Conservation (phyloP, 2,888 invertebrate species). For the Julus scandinavius region DNA sequence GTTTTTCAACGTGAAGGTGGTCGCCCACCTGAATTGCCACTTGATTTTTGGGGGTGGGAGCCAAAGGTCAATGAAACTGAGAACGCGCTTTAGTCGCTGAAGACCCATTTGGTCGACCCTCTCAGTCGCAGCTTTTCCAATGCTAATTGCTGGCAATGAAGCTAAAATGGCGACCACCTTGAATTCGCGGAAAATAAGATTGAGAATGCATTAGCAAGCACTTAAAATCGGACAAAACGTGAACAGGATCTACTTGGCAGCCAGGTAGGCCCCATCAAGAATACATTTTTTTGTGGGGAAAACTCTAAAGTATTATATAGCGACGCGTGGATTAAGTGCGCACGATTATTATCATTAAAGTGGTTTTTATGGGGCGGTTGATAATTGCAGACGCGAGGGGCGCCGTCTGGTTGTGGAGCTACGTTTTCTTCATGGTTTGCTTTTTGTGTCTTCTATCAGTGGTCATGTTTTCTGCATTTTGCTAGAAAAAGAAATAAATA, state of each 20-base stretch:
- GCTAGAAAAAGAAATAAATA: too few species aligned
- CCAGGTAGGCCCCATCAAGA: constrained; percentile 4
- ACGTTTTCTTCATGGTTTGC: too few species aligned
- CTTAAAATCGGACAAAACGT: constrained; percentile 29
- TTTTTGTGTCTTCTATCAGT: too few species aligned
- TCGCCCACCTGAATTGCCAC: too few species aligned
- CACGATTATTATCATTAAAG: constrained; percentile 23
- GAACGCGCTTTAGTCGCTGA: neutral
- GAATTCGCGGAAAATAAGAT: constrained; percentile 21
- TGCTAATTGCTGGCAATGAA: neutral
- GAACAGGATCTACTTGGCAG: constrained; percentile 18
- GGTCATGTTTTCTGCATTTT: too few species aligned
- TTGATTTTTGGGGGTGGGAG: neutral
- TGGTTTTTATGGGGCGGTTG: neutral
- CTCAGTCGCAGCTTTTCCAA: neutral
- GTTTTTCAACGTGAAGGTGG: too few species aligned
- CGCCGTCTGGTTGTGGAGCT: neutral
- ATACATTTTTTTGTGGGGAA: neutral
- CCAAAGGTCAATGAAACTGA: neutral
- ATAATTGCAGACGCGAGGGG: neutral
- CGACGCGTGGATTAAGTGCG: constrained; percentile 8
- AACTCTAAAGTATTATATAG: neutral
- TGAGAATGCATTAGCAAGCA: constrained; percentile 19
- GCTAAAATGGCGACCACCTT: constrained; percentile 14
- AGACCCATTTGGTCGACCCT: neutral